Conservation (phyloP, 1,140 invertebrate species). For the Marisa cornuarietis region DNA sequence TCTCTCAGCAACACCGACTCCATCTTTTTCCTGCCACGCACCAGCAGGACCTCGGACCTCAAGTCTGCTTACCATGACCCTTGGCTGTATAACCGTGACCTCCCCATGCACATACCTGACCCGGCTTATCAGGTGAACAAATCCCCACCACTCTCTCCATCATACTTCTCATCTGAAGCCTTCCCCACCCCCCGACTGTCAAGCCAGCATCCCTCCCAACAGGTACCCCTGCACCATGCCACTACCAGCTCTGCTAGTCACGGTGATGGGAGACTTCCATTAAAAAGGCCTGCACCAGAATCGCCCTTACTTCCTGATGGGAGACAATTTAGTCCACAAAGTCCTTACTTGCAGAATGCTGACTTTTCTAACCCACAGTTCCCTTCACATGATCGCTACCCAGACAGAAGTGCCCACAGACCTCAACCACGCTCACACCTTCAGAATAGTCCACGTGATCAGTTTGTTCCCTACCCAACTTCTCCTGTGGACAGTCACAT, state of each 20-base stretch:
- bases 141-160: neutral
- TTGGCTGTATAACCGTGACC: neutral
- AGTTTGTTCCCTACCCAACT: neutral
- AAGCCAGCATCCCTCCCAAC: too few relatives aligned
- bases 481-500: neutral
- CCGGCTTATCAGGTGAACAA: constrained; percentile 15
- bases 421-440: neutral
- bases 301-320: too few relatives aligned
- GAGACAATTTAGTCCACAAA: too few relatives aligned
- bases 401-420: neutral
- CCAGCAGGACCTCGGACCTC: constrained; percentile 10
- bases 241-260: too few relatives aligned
- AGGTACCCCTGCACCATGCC: too few relatives aligned
- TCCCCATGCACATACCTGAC: constrained; percentile 14
- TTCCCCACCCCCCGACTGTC: too few relatives aligned
- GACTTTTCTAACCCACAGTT: neutral
- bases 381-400: neutral
- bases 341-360: too few relatives aligned
- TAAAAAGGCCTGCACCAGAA: too few relatives aligned
- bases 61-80: neutral
- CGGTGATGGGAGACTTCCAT: too few relatives aligned
- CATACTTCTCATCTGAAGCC: too few relatives aligned
- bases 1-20: constrained; percentile 28
- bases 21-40: constrained; percentile 49
- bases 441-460: neutral